Base-by-base conservation (phyloP, 2,113 vertebrate species). In the Xenus cinereus region DNA sequence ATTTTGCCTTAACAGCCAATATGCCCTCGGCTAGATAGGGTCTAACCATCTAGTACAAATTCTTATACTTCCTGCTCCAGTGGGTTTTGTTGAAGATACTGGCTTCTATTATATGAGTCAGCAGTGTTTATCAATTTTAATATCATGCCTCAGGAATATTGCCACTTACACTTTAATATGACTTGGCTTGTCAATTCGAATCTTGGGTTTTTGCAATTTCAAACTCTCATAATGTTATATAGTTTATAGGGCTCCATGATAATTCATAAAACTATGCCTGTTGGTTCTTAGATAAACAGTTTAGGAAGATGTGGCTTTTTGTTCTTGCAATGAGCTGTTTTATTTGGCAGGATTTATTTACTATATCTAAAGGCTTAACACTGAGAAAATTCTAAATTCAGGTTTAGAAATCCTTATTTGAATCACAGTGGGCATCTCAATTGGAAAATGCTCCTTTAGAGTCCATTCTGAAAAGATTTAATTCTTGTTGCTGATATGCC, bases 61-160 rank as follows among this genome's bases (percentile, higher is more conserved):
- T 93, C 83, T 75, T 84, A 75, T 33, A 67, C 57, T 94, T 95
- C 43, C 88, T 89, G 90, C 92, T 94, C 37, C 90, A 94, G 64
- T 93, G 83, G 46, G 48, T 92, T 96, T 93, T 87, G 64, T 78
- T 88, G 85, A 86, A 93, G 85, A 84, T 84, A 84, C 60, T 78
- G 45, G 41, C 45, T 93, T 92, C 80, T 82, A 51, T 50, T 86
- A 10, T 80, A 63, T 89, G 88, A 96, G 79, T 97, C 90, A 95
- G 83, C 94, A 93, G 60, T 50, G 56, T 93, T 95, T 92, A 94
- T 94, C 88, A 82, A 17, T 84, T 96, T 96, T 92, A 87, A 60
- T 94, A 69, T 88, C 50, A 32, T 56, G 72, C 89, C 41, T 88
- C 41, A 68, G 96, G 81, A 95, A 89, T 95, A 81, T 92, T 95